phyloP scores from a whole-genome alignment of 2,888 invertebrate genomes.

The Amphipoea oculea region DNA sequence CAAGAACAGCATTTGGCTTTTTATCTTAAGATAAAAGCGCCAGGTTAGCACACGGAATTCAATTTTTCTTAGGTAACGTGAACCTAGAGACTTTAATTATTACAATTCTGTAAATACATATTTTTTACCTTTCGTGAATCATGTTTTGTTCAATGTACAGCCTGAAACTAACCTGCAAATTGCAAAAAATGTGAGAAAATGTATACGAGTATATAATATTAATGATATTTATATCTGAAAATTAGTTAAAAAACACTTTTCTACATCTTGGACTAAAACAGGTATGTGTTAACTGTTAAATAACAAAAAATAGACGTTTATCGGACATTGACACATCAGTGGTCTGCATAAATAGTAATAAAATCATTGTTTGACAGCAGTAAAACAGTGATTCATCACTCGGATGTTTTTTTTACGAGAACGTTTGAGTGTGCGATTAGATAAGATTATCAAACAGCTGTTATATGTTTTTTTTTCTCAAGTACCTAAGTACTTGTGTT shows the following conservation, averaged over 20 bases:
- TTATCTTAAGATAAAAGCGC: no score
- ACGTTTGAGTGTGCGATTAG: conserved; percentile 23
- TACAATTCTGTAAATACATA: no score
- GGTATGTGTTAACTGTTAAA: background rate
- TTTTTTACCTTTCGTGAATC: no score
- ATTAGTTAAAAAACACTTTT: no score
- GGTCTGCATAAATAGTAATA: background rate
- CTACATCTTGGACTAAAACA: background rate
- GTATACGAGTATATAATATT: no score
- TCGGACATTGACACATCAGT: no score
- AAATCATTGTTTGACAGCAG: conserved; percentile 12
- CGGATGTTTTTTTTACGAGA: conserved; percentile 11
- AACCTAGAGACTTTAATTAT: no score
- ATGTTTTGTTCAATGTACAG: no score
- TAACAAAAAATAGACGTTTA: background rate
- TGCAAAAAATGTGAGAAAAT: no score
- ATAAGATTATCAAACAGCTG: conserved; percentile 25
- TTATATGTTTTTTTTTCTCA: conserved; percentile 1
- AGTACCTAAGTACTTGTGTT: background rate
- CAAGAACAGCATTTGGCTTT: no score
- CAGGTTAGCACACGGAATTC: background rate
- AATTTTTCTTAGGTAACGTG: no score
- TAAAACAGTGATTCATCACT: conserved; percentile 2
- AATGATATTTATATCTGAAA: background rate
- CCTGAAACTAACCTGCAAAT: no score